phyloP scores from a whole-genome alignment of 1,140 invertebrate genomes.

The Papilio polyxenes region DNA sequence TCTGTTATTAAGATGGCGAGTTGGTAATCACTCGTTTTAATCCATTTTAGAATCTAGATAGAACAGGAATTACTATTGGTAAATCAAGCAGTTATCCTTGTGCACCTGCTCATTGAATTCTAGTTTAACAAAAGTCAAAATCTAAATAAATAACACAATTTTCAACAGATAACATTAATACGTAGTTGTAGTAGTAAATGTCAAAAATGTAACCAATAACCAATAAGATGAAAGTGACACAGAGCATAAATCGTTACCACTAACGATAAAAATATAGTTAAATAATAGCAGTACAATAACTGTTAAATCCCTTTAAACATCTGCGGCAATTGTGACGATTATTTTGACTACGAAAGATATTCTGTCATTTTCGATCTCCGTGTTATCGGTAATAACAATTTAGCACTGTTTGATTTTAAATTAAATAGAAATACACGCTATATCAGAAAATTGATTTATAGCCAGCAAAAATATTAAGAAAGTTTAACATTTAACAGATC shows the following conservation, averaged over 20 bases:
- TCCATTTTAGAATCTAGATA: conserved; percentile 9
- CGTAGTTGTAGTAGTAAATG: conserved; percentile 10
- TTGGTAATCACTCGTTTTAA: background rate
- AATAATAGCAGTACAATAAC: background rate
- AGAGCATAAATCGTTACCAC: background rate
- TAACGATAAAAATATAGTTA: background rate
- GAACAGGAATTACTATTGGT: background rate
- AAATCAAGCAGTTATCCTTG: conserved; percentile 1
- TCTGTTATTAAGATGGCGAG: conserved; percentile 17
- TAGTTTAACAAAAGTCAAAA: conserved; percentile 31
- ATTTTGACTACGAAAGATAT: background rate
- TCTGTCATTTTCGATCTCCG: background rate
- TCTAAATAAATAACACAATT: conserved; percentile 38
- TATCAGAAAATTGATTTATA: background rate
- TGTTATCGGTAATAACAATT: conserved; percentile 9
- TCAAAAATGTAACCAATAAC: background rate
- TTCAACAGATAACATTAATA: conserved; percentile 26
- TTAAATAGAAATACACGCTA: background rate
- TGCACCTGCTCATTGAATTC: conserved; percentile 16
- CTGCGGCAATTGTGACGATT: background rate
- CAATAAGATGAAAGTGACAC: background rate
- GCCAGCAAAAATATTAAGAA: background rate
- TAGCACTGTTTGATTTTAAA: background rate
- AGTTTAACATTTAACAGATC: background rate
- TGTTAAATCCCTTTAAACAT: background rate